A percentile compares a stretch with the other conserved stretches of the same genome.
These are phyloP conservation scores for Isotomurus palustris DNA, from an alignment of 2,888 invertebrate genomes.

Conservation along the genomic window DNA sequence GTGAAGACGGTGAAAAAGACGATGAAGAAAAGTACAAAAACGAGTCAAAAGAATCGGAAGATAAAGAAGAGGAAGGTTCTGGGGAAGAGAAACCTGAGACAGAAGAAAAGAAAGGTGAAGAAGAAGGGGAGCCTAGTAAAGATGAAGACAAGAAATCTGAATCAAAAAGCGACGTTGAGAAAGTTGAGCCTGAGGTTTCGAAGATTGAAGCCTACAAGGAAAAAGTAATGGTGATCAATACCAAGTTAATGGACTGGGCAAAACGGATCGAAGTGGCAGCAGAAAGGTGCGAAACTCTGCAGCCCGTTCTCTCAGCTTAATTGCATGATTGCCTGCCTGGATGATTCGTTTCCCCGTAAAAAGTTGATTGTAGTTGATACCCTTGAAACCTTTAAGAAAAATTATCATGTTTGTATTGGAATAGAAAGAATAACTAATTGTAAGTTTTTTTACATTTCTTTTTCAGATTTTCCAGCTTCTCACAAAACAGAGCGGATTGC, in stretches of 20 bases:
- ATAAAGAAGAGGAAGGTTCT: constrained; percentile 4
- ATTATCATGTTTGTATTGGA: too few relatives aligned
- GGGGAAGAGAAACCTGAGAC: constrained; percentile 7
- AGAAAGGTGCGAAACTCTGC: constrained; percentile 47
- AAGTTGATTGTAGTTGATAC: too few relatives aligned
- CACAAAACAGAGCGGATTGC: constrained; percentile 45
- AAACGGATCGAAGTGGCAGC: constrained; percentile 39
- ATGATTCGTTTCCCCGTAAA: too few relatives aligned
- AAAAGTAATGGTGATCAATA: constrained; percentile 34
- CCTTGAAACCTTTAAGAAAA: too few relatives aligned
- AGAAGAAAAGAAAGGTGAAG: constrained; percentile 20
- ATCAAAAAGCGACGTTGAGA: constrained; percentile 1
- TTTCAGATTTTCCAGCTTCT: constrained; percentile 46
- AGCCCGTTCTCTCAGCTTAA: constrained; percentile 36
- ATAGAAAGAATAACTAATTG: too few relatives aligned
- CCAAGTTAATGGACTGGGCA: constrained; percentile 37
- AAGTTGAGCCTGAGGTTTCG: not conserved
- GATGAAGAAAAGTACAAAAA: constrained; percentile 14
- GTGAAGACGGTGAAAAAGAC: constrained; percentile 1
- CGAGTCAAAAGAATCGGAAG: constrained; percentile 5
- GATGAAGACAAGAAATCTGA: constrained; percentile 7
- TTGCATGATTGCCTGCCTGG: constrained; percentile 26
- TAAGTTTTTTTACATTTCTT: too few relatives aligned
- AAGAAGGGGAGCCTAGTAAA: constrained; percentile 1
- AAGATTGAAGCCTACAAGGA: constrained; percentile 21